A percentile compares a stretch with the other conserved stretches of the same genome.
These are phyloP conservation scores for Brenthis hecate DNA, from an alignment of 2,888 invertebrate species.

Conservation along the genomic window DNA sequence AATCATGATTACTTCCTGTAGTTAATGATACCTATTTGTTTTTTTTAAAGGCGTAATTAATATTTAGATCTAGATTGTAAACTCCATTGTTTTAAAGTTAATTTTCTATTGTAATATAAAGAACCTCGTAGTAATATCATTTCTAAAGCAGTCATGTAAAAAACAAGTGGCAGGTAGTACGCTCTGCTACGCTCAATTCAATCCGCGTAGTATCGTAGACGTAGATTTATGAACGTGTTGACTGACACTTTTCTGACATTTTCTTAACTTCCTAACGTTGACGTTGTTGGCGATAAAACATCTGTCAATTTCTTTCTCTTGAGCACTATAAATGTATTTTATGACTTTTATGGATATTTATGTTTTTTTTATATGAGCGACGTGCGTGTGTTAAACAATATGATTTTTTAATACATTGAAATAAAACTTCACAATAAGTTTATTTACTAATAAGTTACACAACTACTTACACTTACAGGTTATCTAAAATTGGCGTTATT, in stretches of 20 bases:
- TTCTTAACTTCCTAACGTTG: slow-evolving; percentile 15
- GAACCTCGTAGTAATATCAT: background rate
- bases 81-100: too few species aligned
- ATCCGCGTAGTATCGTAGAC: slow-evolving; percentile 9
- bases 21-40: too few species aligned
- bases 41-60: too few species aligned
- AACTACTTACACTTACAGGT: too few species aligned
- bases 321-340: background rate
- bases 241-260: slow-evolving; percentile 16
- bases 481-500: too few species aligned
- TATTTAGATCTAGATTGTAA: too few species aligned
- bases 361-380: background rate
- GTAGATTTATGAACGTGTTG: slow-evolving; percentile 20
- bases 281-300: slow-evolving; percentile 8
- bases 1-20: too few species aligned
- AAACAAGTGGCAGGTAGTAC: slow-evolving; percentile 4
- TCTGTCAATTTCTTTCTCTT: slow-evolving; percentile 8
- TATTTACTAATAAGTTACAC: too few species aligned
- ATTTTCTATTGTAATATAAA: background rate
- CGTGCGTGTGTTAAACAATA: too few species aligned
- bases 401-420: too few species aligned
- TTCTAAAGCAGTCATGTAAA: background rate
- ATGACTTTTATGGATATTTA: background rate
- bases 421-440: too few species aligned
- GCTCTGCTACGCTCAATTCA: slow-evolving; percentile 16